Conservation (phyloP, 2,888 invertebrate genomes). For the Apocheima hispidaria region DNA sequence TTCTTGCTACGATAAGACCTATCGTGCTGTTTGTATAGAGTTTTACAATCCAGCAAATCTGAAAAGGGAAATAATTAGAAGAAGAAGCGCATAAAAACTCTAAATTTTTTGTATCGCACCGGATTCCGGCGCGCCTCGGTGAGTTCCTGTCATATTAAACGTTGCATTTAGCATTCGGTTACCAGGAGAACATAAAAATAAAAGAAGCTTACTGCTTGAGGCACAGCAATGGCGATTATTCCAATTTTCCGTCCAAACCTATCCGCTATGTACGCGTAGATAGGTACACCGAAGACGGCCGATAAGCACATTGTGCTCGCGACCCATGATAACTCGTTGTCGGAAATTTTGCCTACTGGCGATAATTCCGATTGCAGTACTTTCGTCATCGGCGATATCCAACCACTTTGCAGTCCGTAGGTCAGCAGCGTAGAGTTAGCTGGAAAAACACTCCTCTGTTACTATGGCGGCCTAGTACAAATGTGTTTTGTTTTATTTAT, state of each 20-base stretch:
- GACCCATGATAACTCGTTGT: slow-evolving; percentile 72
- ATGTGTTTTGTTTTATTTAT: slow-evolving; percentile 55
- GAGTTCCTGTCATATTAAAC: slow-evolving; percentile 46
- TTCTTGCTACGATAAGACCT: slow-evolving; percentile 60
- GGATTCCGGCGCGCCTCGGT: neutral
- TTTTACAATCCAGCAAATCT: slow-evolving; percentile 69
- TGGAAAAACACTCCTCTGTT: slow-evolving; percentile 55
- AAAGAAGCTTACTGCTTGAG: slow-evolving; percentile 71
- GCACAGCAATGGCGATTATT: slow-evolving; percentile 73
- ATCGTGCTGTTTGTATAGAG: slow-evolving; percentile 52
- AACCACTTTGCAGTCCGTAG: slow-evolving; percentile 74
- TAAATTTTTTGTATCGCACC: too few species aligned
- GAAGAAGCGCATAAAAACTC: too few species aligned
- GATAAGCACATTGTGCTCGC: slow-evolving; percentile 72
- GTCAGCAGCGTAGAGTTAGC: slow-evolving; percentile 72
- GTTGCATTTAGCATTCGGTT: slow-evolving; percentile 53
- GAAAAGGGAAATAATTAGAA: slow-evolving; percentile 44
- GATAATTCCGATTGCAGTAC: slow-evolving; percentile 64
- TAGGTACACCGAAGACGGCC: slow-evolving; percentile 61
- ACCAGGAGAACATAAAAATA: slow-evolving; percentile 47
- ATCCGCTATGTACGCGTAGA: slow-evolving; percentile 75
- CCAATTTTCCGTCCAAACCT: slow-evolving; percentile 72
- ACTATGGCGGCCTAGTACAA: slow-evolving; percentile 53
- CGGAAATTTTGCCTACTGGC: slow-evolving; percentile 66
- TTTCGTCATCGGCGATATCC: slow-evolving; percentile 76